phyloP scores from a whole-genome alignment of 1,140 invertebrate genomes.

The Hirudo medicinalis region DNA sequence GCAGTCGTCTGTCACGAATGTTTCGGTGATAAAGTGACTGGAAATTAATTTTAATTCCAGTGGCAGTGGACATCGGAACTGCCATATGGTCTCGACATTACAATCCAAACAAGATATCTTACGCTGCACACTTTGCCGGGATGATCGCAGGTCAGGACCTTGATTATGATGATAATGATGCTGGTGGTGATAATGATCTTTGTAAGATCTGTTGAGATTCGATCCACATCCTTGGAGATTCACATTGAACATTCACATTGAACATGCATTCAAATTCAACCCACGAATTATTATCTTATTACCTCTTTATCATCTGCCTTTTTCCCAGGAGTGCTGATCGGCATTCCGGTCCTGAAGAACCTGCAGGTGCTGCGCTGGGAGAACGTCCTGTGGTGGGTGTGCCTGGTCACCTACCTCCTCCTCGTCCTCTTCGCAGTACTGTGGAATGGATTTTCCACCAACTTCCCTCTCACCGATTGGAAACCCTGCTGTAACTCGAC shows the following conservation, averaged over 20 bases:
- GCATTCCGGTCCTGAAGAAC: conserved; percentile 37
- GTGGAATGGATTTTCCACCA: conserved; percentile 35
- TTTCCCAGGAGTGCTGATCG: conserved; percentile 35
- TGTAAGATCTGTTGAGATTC: too few species aligned
- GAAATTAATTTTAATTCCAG: background rate
- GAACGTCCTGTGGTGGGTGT: conserved; percentile 34
- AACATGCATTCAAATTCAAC: too few species aligned
- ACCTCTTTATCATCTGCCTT: background rate
- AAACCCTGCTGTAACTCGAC: conserved; percentile 19
- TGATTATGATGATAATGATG: too few species aligned
- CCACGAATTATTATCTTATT: too few species aligned
- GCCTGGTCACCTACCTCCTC: conserved; percentile 32
- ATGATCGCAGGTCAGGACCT: background rate
- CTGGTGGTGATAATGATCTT: too few species aligned
- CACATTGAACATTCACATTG: too few species aligned
- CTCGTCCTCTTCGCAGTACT: conserved; percentile 33
- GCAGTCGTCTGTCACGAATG: too few species aligned
- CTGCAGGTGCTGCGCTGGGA: conserved; percentile 37
- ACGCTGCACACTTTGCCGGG: conserved; percentile 17
- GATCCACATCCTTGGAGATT: too few species aligned
- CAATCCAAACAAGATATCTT: conserved; percentile 8
- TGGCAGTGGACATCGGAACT: background rate
- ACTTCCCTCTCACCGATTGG: conserved; percentile 36
- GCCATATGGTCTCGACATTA: conserved; percentile 10
- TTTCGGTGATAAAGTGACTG: too few species aligned